Conservation (phyloP, 2,888 invertebrate species). For the Stratiomys singularior region DNA sequence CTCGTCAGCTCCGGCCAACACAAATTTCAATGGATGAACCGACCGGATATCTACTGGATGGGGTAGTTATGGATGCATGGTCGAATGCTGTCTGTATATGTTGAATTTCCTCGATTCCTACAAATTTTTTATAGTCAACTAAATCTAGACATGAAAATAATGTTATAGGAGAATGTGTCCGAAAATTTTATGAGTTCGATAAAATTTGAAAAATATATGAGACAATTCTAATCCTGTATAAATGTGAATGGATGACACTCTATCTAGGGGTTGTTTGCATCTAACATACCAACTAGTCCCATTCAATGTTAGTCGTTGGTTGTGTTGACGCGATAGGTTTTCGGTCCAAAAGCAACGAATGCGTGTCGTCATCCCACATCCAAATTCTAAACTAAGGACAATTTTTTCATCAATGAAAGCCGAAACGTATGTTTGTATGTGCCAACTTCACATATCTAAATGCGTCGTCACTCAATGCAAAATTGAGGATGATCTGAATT, state of each 20-base stretch:
- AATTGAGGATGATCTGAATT: slow-evolving; percentile 18
- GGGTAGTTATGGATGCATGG: background rate
- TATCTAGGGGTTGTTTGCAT: background rate
- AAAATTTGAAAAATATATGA: slow-evolving; percentile 35
- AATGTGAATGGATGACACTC: background rate
- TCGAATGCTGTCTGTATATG: background rate
- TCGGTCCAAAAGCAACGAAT: background rate
- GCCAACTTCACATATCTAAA: background rate
- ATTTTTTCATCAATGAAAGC: slow-evolving; percentile 18
- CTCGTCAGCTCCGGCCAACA: background rate
- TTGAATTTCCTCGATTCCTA: background rate
- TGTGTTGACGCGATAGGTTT: background rate
- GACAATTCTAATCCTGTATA: slow-evolving; percentile 28
- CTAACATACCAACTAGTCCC: background rate
- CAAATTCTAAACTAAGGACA: slow-evolving; percentile 24
- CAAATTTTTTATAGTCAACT: slow-evolving; percentile 35
- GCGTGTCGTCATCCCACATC: background rate
- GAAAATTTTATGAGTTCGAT: slow-evolving; percentile 27
- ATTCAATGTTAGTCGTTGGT: slow-evolving; percentile 10
- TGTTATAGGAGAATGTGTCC: slow-evolving; percentile 30
- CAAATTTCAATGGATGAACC: slow-evolving; percentile 4
- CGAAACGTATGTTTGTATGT: background rate
- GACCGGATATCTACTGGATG: background rate
- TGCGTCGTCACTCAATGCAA: background rate
- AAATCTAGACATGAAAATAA: slow-evolving; percentile 23